Percentiles rank a stretch among this genome's conserved stretches.
phyloP scores from a whole-genome alignment of 2,113 vertebrate species.

The Psilopsiagon aurifrons region DNA sequence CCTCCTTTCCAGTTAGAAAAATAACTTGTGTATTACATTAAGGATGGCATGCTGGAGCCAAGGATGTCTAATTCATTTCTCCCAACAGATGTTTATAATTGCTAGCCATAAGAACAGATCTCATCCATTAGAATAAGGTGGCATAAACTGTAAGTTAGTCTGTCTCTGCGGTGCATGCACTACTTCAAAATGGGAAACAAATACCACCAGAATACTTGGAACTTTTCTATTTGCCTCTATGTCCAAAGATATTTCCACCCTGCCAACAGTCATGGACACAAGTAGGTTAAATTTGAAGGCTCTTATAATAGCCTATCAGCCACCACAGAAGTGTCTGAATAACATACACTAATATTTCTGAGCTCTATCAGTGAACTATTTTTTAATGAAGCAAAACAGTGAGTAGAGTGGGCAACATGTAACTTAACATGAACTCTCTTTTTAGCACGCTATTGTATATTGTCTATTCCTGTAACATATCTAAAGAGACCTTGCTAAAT shows the following conservation, averaged over 20 bases:
- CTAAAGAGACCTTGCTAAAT: not conserved
- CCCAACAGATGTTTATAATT: not conserved
- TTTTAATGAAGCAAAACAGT: not conserved
- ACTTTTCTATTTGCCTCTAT: not conserved
- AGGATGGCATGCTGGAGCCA: not conserved
- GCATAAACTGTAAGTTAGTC: not conserved
- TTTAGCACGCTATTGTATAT: not conserved
- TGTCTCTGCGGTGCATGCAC: not conserved
- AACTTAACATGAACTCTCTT: not conserved
- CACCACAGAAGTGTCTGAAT: not conserved
- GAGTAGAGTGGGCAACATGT: not conserved
- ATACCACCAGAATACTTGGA: not conserved
- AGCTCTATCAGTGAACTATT: not conserved
- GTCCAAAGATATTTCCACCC: not conserved
- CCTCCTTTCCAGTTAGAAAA: not conserved
- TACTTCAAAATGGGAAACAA: not conserved
- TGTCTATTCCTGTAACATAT: not conserved
- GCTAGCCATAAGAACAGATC: not conserved
- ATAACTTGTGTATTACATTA: not conserved
- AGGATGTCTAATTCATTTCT: not conserved
- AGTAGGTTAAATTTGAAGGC: not conserved
- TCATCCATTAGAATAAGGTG: not conserved
- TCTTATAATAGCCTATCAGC: not conserved
- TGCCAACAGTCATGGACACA: not conserved
- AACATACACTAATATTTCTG: not conserved